Percentiles rank a stretch among this genome's conserved stretches.
Conservation (phyloP, 2,888 invertebrate genomes). For the Sinotaia quadrata region DNA sequence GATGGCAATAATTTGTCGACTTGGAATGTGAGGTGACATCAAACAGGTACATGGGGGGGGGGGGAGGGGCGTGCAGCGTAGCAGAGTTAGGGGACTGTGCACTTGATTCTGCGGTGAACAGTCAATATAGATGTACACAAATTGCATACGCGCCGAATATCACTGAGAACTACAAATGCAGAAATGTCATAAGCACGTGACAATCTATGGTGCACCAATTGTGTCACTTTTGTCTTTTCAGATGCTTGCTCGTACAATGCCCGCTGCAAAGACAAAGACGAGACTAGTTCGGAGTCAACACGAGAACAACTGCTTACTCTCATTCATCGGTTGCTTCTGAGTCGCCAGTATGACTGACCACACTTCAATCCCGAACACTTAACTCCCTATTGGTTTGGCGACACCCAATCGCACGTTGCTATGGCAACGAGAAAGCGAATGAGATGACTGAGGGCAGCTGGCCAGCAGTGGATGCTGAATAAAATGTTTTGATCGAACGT, state of each 20-base stretch:
- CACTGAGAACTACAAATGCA: too few species aligned
- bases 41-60: too few species aligned
- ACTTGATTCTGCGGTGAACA: too few species aligned
- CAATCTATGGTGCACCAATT: background rate
- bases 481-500: too few species aligned
- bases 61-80: too few species aligned
- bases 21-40: too few species aligned
- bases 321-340: conserved; percentile 13
- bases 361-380: background rate
- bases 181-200: background rate
- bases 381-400: background rate
- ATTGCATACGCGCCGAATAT: too few species aligned
- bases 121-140: too few species aligned
- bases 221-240: conserved; percentile 4
- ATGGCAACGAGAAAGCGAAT: background rate
- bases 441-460: too few species aligned
- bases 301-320: conserved; percentile 13
- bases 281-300: background rate
- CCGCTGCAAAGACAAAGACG: conserved; percentile 3
- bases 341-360: conserved; percentile 29
- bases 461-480: too few species aligned
- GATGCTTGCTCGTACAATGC: conserved; percentile 26
- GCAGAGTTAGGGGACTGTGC: too few species aligned
- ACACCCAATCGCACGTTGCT: background rate
- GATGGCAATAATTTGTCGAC: too few species aligned